These are phyloP conservation scores for Tromatobia lineatoria DNA, from an alignment of 2,888 invertebrate genomes.

Conservation along the genomic window DNA sequence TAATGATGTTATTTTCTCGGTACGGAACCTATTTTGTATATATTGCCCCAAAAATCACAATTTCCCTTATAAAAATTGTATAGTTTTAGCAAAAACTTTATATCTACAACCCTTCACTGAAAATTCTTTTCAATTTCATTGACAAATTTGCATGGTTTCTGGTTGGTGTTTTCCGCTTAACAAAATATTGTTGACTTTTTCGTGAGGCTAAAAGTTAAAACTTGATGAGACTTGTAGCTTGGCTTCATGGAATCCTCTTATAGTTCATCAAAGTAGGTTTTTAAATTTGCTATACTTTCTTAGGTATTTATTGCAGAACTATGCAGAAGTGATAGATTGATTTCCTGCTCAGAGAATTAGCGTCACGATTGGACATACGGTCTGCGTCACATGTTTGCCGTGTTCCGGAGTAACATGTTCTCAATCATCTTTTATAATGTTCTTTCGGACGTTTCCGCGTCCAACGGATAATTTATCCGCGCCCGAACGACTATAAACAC, in stretches of 20 bases:
- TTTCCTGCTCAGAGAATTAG: conserved; percentile 2
- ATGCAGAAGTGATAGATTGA: neutral
- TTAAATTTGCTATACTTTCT: conserved; percentile 38
- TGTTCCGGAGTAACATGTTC: conserved; percentile 18
- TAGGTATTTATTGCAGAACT: neutral
- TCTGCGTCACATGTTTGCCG: neutral
- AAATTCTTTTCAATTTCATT: no score
- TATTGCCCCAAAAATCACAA: no score
- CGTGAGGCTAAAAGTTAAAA: no score
- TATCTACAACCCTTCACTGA: no score
- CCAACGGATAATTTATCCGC: conserved; percentile 73
- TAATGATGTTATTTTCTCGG: no score
- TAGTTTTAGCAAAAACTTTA: no score
- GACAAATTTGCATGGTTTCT: no score
- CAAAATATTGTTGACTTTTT: no score
- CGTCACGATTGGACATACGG: neutral
- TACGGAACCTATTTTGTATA: no score
- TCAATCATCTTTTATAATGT: conserved; percentile 73
- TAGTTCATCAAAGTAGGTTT: neutral
- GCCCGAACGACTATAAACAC: conserved; percentile 55
- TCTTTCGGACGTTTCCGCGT: conserved; percentile 73
- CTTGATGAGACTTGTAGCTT: no score
- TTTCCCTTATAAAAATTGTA: no score
- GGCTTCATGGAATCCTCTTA: neutral
- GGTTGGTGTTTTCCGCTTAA: no score